Evolutionary conservation across 2,797 vertebrate species (phyloP), one percentile per base, ranked within the genome.

Genomic region (Eidolon dupreanum): DNA sequence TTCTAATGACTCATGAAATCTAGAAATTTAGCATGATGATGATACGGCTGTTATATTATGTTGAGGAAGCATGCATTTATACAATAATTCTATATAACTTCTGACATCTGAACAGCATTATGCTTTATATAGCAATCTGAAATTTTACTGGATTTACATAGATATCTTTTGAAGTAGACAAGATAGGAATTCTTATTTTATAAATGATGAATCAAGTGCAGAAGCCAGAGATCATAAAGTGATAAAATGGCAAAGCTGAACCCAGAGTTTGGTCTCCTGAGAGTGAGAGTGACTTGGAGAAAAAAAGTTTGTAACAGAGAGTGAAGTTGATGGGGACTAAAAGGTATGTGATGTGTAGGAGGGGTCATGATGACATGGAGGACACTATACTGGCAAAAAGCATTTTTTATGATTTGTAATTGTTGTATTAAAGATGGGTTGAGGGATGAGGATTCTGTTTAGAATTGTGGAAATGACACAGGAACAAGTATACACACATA

Each of bases 101-200:
- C 15, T 83, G 43, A 83, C 24, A 82, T 89, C 53, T 75, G 66
- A 91, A 61, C 8, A 70, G 33, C 26, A 61, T 81, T 82, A 31
- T 33, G 10, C 28, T 88, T 92, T 88, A 41, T n/a, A 68, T n/a
- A 93, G 41, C 16, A 68, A 49, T 75, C 36, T 78, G 51, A 93
- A 33, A 51, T 94, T 91, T 95, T 91, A 90, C 28, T 93, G 65
- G 15, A 55, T 83, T 96, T 96, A 61, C 6, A 36, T 61, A 68
- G 82, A 33, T 87, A 51, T 17, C 31, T 71, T 77, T 8, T 84
- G 24, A 77, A 75, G 13, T 88, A 93, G 81, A 24, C 41, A 88
- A 71, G 55, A 53, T 57, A 94, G 46, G 57, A 63, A 75, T 96
- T 96, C 71, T 93, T 71, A 70, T 36, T 95, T 94, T 92, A 70